Conservation (phyloP, 2,113 vertebrate species). For the Solea solea region DNA sequence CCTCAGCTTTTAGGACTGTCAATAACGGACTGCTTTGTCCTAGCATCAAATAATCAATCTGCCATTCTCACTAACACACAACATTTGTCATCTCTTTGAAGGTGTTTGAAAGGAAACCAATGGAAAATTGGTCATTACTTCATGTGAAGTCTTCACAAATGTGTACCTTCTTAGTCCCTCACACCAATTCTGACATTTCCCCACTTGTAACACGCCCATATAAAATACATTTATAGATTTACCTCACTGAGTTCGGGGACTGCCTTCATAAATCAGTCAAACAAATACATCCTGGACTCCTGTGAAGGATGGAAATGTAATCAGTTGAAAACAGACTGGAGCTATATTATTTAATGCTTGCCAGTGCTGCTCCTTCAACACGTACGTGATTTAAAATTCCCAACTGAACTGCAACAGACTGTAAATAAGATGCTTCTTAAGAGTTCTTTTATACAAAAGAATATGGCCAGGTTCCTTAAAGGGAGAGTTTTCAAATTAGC, state of each 20-base stretch:
- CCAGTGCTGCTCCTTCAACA: constrained; percentile 34
- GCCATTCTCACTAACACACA: constrained; percentile 23
- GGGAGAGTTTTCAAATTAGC: neutral
- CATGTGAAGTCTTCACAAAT: constrained; percentile 39
- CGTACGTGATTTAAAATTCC: constrained; percentile 34
- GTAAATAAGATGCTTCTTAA: neutral
- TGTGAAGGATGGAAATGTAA: constrained; percentile 49
- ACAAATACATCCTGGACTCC: constrained; percentile 50
- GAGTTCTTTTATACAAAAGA: neutral
- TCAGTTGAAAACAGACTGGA: constrained; percentile 53
- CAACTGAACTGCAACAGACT: neutral
- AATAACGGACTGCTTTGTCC: constrained; percentile 44
- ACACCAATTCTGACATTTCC: neutral
- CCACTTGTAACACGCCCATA: neutral
- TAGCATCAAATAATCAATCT: constrained; percentile 59
- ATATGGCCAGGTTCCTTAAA: neutral
- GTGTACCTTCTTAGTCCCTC: constrained; percentile 16
- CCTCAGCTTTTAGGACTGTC: constrained; percentile 42
- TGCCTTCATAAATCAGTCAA: constrained; percentile 41
- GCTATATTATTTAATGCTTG: constrained; percentile 49
- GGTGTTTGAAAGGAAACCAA: constrained; percentile 38
- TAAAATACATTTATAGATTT: constrained; percentile 8
- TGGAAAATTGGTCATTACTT: constrained; percentile 43
- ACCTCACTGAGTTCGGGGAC: constrained; percentile 20
- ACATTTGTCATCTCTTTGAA: constrained; percentile 33